These are phyloP conservation scores for Leptinotarsa undecemlineata DNA, from an alignment of 1,140 invertebrate species.

Conservation along the genomic window DNA sequence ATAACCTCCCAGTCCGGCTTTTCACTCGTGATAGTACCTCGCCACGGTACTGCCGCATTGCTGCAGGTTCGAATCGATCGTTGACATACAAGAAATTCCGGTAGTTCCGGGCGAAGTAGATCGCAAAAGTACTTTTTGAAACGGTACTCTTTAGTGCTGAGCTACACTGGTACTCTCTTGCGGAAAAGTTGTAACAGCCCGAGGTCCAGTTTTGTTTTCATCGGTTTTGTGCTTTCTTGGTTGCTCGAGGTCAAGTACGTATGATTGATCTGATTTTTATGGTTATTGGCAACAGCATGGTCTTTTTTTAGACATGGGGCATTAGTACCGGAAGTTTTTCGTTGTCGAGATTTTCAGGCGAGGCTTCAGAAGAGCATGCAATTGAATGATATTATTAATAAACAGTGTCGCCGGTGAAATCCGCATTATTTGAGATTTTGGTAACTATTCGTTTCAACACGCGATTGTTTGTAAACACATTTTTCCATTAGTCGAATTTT, in stretches of 20 bases:
- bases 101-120: slow-evolving; percentile 7
- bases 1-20: neutral
- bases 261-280: neutral
- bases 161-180: neutral
- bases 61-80: neutral
- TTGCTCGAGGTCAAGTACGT: neutral
- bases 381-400: too few relatives aligned
- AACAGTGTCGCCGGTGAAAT: too few relatives aligned
- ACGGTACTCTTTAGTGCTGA: neutral
- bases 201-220: neutral
- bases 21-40: slow-evolving; percentile 18
- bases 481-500: too few relatives aligned
- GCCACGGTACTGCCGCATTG: slow-evolving; percentile 13
- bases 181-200: neutral
- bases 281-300: too few relatives aligned
- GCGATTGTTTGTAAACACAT: too few relatives aligned
- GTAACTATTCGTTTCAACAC: too few relatives aligned
- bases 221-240: neutral
- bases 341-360: too few relatives aligned
- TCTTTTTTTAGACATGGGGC: too few relatives aligned
- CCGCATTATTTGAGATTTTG: too few relatives aligned
- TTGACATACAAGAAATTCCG: neutral
- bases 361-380: too few relatives aligned
- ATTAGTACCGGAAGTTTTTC: too few relatives aligned
- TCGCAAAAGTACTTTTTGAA: neutral